Percentiles rank a stretch among this genome's conserved stretches.
phyloP scores from a whole-genome alignment of 1,140 invertebrate genomes.

The Caenorhabditis tropicalis region DNA sequence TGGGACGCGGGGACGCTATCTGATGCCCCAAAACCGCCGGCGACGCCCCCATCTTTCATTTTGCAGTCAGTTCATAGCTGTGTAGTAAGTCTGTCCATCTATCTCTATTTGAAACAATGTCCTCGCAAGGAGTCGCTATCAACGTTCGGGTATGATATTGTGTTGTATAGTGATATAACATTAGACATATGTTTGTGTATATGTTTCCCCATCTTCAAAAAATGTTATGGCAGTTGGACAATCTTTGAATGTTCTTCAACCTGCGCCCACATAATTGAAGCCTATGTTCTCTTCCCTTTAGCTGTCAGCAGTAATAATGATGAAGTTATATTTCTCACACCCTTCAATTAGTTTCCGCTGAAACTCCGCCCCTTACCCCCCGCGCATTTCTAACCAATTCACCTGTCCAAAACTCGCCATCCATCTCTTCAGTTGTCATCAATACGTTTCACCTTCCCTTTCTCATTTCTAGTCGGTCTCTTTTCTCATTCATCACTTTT shows the following conservation, averaged over 20 bases:
- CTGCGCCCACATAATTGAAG: background rate
- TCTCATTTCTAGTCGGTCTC: background rate
- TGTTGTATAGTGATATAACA: slow-evolving; percentile 7
- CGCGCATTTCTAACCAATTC: background rate
- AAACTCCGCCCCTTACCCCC: background rate
- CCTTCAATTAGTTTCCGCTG: slow-evolving; percentile 1
- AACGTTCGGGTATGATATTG: slow-evolving; percentile 38
- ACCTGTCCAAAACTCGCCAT: background rate
- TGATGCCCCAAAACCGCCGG: background rate
- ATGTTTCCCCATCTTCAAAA: background rate
- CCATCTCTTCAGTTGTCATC: slow-evolving; percentile 36
- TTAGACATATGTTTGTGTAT: background rate
- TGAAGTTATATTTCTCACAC: slow-evolving; percentile 14
- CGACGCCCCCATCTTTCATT: background rate
- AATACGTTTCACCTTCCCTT: background rate
- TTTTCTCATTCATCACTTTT: background rate
- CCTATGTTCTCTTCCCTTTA: background rate
- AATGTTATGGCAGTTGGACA: background rate
- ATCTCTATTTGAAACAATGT: background rate
- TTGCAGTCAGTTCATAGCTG: slow-evolving; percentile 25
- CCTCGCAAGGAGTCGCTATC: slow-evolving; percentile 39
- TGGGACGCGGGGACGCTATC: slow-evolving; percentile 8
- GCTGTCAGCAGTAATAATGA: background rate
- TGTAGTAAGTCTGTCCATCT: slow-evolving; percentile 5
- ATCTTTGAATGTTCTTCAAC: slow-evolving; percentile 9